Conservation (phyloP, 1,140 invertebrate species). For the Fopius arisanus region DNA sequence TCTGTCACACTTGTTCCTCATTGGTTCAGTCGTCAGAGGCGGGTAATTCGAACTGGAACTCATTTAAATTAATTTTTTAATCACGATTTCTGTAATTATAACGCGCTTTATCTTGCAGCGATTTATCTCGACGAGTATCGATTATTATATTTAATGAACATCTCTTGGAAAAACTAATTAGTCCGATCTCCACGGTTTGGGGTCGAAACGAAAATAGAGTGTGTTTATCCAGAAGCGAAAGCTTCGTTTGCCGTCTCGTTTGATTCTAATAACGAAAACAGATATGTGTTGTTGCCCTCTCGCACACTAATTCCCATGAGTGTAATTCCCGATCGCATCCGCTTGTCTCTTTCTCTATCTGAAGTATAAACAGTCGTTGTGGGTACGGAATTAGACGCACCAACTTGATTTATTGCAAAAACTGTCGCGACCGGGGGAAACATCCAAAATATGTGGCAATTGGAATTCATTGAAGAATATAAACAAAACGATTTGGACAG, state of each 20-base stretch:
- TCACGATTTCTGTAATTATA: too few species aligned
- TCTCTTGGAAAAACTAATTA: constrained; percentile 56
- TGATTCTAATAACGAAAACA: neutral
- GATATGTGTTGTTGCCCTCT: neutral
- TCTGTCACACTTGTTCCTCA: too few species aligned
- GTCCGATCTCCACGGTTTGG: constrained; percentile 6
- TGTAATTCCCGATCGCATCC: neutral
- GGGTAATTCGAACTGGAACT: too few species aligned
- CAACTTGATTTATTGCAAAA: constrained; percentile 31
- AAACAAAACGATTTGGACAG: neutral
- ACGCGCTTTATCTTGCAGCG: too few species aligned
- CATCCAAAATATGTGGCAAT: constrained; percentile 23
- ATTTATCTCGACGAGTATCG: neutral
- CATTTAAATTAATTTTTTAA: too few species aligned
- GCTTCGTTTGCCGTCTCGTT: neutral
- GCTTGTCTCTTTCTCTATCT: constrained; percentile 7
- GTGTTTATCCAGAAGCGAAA: constrained; percentile 33
- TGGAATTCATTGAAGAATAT: constrained; percentile 12
- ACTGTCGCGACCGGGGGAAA: constrained; percentile 25
- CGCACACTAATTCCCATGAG: constrained; percentile 10
- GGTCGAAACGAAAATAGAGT: constrained; percentile 24
- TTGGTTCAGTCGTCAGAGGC: too few species aligned
- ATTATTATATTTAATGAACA: neutral
- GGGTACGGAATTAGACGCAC: constrained; percentile 23
- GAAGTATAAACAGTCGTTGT: constrained; percentile 26